A percentile compares a stretch with the other conserved stretches of the same genome.
phyloP scores from a whole-genome alignment of 2,797 vertebrate genomes.

The Mallotus villosus region DNA sequence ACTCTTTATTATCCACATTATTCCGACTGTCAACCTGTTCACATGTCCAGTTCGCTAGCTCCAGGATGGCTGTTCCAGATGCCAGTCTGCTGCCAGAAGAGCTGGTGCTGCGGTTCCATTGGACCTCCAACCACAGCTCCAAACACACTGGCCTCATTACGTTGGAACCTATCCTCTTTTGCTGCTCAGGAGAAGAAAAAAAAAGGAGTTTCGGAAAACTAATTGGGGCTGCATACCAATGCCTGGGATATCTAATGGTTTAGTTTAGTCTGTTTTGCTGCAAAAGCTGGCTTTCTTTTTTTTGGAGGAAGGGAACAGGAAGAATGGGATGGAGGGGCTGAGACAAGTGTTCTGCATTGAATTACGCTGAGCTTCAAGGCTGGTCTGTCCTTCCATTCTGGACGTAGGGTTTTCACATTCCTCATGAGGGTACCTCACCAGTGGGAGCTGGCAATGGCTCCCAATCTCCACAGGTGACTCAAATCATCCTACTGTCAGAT shows the following conservation, averaged over 20 bases:
- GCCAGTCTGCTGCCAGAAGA: slow-evolving; percentile 44
- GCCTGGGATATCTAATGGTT: slow-evolving; percentile 38
- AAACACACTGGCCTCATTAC: slow-evolving; percentile 62
- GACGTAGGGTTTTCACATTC: not conserved
- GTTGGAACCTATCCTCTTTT: slow-evolving; percentile 52
- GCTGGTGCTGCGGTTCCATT: slow-evolving; percentile 45
- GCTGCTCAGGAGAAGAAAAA: slow-evolving; percentile 27
- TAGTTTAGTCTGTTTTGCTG: slow-evolving; percentile 38
- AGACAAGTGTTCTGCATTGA: slow-evolving; percentile 31
- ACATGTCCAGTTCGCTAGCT: slow-evolving; percentile 39
- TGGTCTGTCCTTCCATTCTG: slow-evolving; percentile 8
- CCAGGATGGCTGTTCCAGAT: slow-evolving; percentile 61
- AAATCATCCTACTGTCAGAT: not conserved
- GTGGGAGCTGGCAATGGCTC: not conserved
- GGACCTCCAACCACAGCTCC: slow-evolving; percentile 42
- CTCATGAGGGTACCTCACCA: slow-evolving; percentile 3
- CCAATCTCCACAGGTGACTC: not conserved
- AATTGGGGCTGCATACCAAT: slow-evolving; percentile 36
- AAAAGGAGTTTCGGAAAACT: slow-evolving; percentile 34
- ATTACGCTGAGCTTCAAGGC: slow-evolving; percentile 21
- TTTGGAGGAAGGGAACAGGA: slow-evolving; percentile 27
- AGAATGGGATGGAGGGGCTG: slow-evolving; percentile 34
- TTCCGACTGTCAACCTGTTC: not conserved
- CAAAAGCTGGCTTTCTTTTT: too few species aligned
- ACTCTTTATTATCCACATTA: not conserved